Base-by-base conservation (phyloP, 1,140 invertebrate species). In the Drosophila funebris region DNA sequence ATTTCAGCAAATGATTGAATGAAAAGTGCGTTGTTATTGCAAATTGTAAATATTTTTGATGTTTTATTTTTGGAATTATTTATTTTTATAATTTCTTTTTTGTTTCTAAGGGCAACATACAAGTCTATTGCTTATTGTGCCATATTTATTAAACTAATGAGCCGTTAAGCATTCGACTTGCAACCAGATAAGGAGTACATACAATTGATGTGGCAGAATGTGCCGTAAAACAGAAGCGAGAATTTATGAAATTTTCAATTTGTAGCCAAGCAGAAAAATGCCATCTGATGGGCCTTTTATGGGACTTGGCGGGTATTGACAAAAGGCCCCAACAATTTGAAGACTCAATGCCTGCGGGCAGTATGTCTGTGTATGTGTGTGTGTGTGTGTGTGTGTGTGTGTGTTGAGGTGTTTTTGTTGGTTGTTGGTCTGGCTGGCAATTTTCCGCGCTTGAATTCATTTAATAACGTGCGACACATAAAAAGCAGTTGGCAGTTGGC, bases 401-500 rank as follows among this genome's bases (percentile, higher is more conserved):
- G 48, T 67, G 20, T 50, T 41, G 56, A 73, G 71, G 64, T 68
- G 70, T 66, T 64, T 52, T 57, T 50, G 27, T 8, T 29, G 7
- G 31, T 60, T 18, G 58, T 27, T 29, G 29, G 18, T 60, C 24
- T 63, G 61, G 31, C 33, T 64, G 73, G 76, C 78, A 85, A 81
- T 85, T 78, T 85, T 78, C 73, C 58, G 74, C 78, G 82, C 82
- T 81, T 85, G 82, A 85, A 87, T 85, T 85, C 82, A 82, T 87
- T 85, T 85, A 87, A 85, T 85, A 87, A 85, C 85, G 83, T 85
- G 78, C 78, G 83, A 87, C 63, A 87, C 78, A 87, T 82, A 82
- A 85, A 85, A 82, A 87, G 78, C 74, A 87, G 83, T 85, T 85
- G 82, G 64, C 74, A 87, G 83, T 85, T 85, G 82, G 54, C 81